These are phyloP conservation scores for Criorhina ranunculi DNA, from an alignment of 2,888 invertebrate species.

Conservation along the genomic window DNA sequence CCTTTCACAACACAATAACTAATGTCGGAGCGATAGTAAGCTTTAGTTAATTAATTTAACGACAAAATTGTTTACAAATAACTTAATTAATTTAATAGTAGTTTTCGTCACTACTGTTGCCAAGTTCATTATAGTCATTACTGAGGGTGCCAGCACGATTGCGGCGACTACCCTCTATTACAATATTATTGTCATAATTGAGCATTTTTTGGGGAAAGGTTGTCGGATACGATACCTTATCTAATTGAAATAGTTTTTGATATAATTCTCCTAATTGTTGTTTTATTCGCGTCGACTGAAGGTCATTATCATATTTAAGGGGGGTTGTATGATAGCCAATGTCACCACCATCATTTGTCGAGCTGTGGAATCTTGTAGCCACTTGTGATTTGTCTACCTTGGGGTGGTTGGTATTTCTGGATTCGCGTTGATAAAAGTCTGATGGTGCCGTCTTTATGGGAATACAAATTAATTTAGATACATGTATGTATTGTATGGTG, in stretches of 20 bases:
- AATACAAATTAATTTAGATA: constrained; percentile 4
- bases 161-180: constrained; percentile 6
- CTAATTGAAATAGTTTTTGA: constrained; percentile 50
- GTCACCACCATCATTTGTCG: neutral
- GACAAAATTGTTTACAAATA: constrained; percentile 1
- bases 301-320: constrained; percentile 26
- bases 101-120: constrained; percentile 23
- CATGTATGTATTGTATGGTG: too few relatives aligned
- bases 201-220: constrained; percentile 13
- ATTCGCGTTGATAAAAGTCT: constrained; percentile 64
- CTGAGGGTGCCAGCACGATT: neutral
- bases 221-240: constrained; percentile 17
- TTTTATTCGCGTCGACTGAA: constrained; percentile 33
- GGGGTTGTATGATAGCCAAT: constrained; percentile 8
- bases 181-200: constrained; percentile 36
- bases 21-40: constrained; percentile 36
- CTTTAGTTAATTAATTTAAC: constrained; percentile 18
- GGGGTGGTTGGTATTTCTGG: constrained; percentile 19
- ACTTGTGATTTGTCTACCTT: neutral
- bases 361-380: constrained; percentile 9
- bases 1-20: neutral
- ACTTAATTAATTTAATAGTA: constrained; percentile 21
- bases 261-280: constrained; percentile 44
- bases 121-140: constrained; percentile 31
- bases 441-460: constrained; percentile 55